Conservation (phyloP, 2,113 vertebrate genomes). For the Mobula hypostoma region DNA sequence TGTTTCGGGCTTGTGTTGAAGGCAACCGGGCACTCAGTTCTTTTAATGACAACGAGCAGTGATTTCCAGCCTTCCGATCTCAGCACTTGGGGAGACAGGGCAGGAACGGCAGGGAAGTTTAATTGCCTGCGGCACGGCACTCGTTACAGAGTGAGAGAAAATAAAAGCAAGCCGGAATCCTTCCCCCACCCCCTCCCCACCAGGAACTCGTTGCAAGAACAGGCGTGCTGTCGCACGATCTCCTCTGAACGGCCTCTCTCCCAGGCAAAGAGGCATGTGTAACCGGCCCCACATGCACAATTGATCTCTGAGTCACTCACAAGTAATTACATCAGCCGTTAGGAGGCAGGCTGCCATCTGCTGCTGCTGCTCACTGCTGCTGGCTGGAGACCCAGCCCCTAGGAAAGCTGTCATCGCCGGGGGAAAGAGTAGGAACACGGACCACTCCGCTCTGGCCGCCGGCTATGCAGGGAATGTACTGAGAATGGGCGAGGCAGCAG, state of each 20-base stretch:
- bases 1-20: neutral
- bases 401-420: neutral
- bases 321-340: conserved; percentile 17
- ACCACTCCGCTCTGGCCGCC: neutral
- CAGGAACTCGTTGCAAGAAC: neutral
- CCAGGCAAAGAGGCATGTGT: neutral
- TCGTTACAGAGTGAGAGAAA: neutral
- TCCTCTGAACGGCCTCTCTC: neutral
- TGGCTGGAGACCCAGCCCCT: neutral
- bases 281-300: neutral
- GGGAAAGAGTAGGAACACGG: neutral
- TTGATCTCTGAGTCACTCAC: neutral
- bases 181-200: neutral
- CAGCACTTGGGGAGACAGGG: conserved; percentile 1
- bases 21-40: neutral
- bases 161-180: no score
- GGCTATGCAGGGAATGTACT: neutral
- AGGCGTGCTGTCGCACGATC: neutral
- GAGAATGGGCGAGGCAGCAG: neutral
- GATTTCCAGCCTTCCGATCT: neutral
- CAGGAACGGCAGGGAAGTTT: neutral
- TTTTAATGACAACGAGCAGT: neutral
- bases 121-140: neutral
- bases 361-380: neutral
- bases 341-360: neutral